Evolutionary conservation across 2,113 vertebrate species (phyloP).

Genomic region (Raphicerus campestris): DNA sequence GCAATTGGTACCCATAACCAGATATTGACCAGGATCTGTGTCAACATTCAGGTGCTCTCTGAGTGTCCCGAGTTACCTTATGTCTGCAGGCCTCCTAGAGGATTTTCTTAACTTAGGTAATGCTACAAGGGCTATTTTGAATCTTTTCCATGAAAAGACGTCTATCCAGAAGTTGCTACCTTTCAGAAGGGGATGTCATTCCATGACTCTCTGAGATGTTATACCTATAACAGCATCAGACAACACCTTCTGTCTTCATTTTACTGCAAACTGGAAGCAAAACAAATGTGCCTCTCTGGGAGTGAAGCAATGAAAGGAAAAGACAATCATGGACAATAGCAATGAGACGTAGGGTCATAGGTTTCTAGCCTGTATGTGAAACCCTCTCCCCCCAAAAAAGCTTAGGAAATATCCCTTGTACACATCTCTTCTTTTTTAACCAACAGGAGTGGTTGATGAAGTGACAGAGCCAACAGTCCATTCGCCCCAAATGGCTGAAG

Average conservation of each 20-base stretch:
- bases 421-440: conserved; percentile 11
- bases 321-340: not conserved
- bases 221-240: not conserved
- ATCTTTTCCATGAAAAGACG: conserved; percentile 77
- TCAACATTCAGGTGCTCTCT: conserved; percentile 71
- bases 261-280: not conserved
- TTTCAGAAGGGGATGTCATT: conserved; percentile 24
- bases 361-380: not conserved
- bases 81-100: conserved; percentile 68
- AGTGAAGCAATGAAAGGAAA: not conserved
- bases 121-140: conserved; percentile 72
- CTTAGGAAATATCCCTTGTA: not conserved
- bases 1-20: not conserved
- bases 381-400: not conserved
- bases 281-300: not conserved
- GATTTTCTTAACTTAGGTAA: conserved; percentile 77
- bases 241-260: not conserved
- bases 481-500: not conserved
- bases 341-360: not conserved
- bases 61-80: conserved; percentile 51
- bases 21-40: conserved; percentile 78
- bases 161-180: conserved; percentile 72
- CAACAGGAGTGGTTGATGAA: not conserved
- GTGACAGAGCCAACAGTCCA: not conserved
- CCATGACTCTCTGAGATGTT: not conserved